Percentiles rank a stretch among this genome's conserved stretches.
phyloP scores from a whole-genome alignment of 2,888 invertebrate genomes.

The Chelonus formosanus region DNA sequence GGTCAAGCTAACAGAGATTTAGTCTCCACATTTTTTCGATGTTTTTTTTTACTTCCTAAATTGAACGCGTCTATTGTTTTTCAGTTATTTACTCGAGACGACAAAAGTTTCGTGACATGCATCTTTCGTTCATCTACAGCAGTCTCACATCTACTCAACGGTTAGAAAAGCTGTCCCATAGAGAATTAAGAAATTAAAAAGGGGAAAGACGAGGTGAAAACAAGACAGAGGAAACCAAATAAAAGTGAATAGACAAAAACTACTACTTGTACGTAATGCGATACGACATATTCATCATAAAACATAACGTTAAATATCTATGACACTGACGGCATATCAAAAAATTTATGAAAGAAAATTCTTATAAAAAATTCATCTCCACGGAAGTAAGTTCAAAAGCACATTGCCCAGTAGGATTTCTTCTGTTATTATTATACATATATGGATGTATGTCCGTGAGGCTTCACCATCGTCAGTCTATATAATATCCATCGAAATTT shows the following conservation, averaged over 20 bases:
- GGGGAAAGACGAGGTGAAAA: constrained; percentile 7
- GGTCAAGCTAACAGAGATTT: too few species aligned
- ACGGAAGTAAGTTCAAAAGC: constrained; percentile 27
- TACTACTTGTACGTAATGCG: constrained; percentile 32
- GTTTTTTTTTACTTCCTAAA: constrained; percentile 26
- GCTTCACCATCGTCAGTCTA: too few species aligned
- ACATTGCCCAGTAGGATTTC: background rate
- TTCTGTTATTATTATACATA: constrained; percentile 20
- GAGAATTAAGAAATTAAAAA: constrained; percentile 29
- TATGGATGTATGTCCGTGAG: too few species aligned
- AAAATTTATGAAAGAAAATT: constrained; percentile 39
- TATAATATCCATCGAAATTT: too few species aligned
- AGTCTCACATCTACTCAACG: constrained; percentile 2
- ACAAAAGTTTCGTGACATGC: constrained; percentile 24
- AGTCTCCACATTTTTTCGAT: constrained; percentile 10
- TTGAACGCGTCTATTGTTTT: constrained; percentile 31
- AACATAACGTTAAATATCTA: constrained; percentile 38
- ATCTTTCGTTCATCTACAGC: constrained; percentile 15
- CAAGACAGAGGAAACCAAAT: constrained; percentile 19
- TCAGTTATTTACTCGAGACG: constrained; percentile 26
- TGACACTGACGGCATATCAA: constrained; percentile 40
- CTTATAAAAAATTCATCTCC: constrained; percentile 21
- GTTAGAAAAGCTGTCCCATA: constrained; percentile 1
- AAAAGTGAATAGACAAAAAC: constrained; percentile 25
- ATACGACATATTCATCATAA: constrained; percentile 43